A percentile compares a stretch with the other conserved stretches of the same genome.
Evolutionary conservation across 2,797 vertebrate genomes (phyloP).

Genomic region (Sebastes aleutianus): DNA sequence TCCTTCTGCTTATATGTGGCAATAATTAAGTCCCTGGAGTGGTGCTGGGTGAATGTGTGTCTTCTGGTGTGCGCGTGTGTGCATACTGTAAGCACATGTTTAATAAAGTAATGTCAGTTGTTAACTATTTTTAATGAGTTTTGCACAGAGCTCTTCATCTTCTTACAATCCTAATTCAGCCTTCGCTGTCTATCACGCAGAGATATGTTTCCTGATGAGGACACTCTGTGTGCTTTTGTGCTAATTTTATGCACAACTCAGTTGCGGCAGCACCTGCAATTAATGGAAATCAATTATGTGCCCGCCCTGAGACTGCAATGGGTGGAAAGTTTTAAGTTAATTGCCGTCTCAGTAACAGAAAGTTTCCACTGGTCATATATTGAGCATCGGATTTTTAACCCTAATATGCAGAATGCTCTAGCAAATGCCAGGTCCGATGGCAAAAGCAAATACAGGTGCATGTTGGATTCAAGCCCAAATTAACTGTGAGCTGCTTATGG

Average conservation of each 20-base stretch:
- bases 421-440: background rate
- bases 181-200: constrained; percentile 47
- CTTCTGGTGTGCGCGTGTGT: background rate
- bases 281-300: constrained; percentile 62
- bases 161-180: constrained; percentile 57
- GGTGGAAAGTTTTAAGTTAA: constrained; percentile 49
- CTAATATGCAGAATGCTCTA: constrained; percentile 1
- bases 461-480: constrained; percentile 37
- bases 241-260: constrained; percentile 42
- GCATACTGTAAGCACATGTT: constrained; percentile 52
- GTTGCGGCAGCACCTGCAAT: constrained; percentile 57
- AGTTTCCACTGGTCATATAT: constrained; percentile 36
- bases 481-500: constrained; percentile 39
- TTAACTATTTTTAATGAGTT: constrained; percentile 74
- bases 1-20: constrained; percentile 67
- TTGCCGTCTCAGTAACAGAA: constrained; percentile 41
- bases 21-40: constrained; percentile 82
- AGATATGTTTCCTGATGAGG: constrained; percentile 39
- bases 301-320: constrained; percentile 20
- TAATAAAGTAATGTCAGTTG: constrained; percentile 62
- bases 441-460: constrained; percentile 32
- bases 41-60: constrained; percentile 10
- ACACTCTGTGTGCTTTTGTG: background rate
- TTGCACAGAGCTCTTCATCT: constrained; percentile 47
- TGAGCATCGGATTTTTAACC: constrained; percentile 7